A percentile compares a stretch with the other conserved stretches of the same genome.
Conservation (phyloP, 2,888 invertebrate genomes). For the Erpobdella octoculata region DNA sequence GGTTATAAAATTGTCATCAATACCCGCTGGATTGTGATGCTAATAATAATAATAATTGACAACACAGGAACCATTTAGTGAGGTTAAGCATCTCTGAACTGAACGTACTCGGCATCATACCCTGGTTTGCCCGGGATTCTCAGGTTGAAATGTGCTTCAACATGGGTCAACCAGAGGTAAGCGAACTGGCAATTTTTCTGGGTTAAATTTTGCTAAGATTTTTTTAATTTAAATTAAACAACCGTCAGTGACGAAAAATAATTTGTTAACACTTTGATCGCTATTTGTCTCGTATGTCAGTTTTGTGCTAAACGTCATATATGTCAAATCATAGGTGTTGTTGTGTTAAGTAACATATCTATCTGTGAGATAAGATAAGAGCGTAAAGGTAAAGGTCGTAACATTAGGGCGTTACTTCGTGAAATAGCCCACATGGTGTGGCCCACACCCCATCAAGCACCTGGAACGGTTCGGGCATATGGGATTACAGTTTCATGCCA, state of each 20-base stretch:
- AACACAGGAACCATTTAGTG: neutral
- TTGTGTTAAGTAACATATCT: no score
- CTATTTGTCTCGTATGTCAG: no score
- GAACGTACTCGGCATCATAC: neutral
- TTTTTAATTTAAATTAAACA: neutral
- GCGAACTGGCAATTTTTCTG: no score
- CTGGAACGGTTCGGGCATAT: no score
- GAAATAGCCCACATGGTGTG: no score
- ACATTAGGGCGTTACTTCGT: no score
- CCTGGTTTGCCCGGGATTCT: neutral
- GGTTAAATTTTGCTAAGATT: neutral
- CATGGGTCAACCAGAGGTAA: neutral
- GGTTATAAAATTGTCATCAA: neutral
- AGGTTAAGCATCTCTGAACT: neutral
- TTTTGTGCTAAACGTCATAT: no score
- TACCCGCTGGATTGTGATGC: neutral
- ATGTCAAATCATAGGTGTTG: no score
- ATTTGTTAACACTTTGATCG: neutral
- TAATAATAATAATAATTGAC: neutral
- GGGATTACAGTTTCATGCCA: no score
- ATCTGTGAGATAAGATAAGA: no score
- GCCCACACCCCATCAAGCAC: no score
- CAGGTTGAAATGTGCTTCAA: neutral
- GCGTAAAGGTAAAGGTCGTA: no score
- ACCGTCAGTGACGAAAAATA: neutral